Conservation (phyloP, 2,888 invertebrate species). For the Petrolisthes cinctipes region DNA sequence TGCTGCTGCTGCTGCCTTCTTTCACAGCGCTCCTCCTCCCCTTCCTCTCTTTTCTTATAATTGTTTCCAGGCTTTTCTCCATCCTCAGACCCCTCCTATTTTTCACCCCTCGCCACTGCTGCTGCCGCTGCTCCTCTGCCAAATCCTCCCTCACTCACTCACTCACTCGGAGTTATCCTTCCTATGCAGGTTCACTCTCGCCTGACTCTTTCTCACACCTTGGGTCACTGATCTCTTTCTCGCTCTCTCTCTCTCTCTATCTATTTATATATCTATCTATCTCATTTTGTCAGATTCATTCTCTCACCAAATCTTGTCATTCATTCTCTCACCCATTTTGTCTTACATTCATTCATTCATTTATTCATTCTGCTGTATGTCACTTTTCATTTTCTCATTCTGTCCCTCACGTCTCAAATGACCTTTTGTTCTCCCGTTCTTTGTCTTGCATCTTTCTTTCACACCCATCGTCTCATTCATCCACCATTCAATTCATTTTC, state of each 20-base stretch:
- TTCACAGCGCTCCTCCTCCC: background rate
- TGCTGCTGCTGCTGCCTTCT: background rate
- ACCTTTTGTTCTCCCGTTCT: background rate
- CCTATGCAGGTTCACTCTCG: background rate
- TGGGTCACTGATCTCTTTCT: background rate
- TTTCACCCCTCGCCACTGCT: slow-evolving; percentile 20
- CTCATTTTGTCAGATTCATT: background rate
- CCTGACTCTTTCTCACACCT: background rate
- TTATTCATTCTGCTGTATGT: background rate
- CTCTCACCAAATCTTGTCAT: background rate
- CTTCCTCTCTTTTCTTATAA: slow-evolving; percentile 30
- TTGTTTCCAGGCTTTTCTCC: slow-evolving; percentile 30
- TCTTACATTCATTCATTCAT: background rate
- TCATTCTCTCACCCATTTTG: background rate
- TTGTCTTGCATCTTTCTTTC: background rate
- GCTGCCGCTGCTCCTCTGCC: background rate
- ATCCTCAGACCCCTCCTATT: slow-evolving; percentile 24
- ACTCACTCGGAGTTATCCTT: background rate
- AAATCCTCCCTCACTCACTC: background rate
- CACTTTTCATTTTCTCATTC: background rate
- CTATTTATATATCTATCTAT: background rate
- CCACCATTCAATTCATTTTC: background rate
- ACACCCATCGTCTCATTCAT: background rate
- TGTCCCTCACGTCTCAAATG: background rate
- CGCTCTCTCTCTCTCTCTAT: background rate